Evolutionary conservation across 2,113 vertebrate species (phyloP), one percentile per base, ranked within the genome.

Genomic region (Zosterops borbonicus): DNA sequence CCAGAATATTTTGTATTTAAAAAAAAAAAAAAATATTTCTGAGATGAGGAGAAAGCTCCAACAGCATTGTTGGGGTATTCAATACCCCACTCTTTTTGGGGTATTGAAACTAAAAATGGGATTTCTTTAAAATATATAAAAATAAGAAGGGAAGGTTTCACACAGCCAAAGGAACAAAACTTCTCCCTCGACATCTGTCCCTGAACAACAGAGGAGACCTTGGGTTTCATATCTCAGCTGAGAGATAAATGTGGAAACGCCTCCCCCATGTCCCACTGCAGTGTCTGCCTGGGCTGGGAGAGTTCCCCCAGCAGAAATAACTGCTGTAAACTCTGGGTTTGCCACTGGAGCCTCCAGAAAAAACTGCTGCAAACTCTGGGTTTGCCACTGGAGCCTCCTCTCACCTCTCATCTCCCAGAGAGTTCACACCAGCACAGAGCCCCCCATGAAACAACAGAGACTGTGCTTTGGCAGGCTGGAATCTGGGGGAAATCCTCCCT

Each of bases 131-230:
- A 11, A 33, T 27, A 41, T 39, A 12, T 20, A 12, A 8, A 11
- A 42, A 46, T 4, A 60, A 25, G 3, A 9, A 75, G 42, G 46
- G 15, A 68, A 84, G 39, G 25, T 89, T 95, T 95, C 87, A 94
- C 79, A 67, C 42, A 47, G 81, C 73, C 77, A 82, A 68, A 91
- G 83, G 84, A 94, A 89, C 62, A 5, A 15, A 86, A 90, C 59
- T 83, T 93, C 82, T 91, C 79, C 71, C 90, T 60, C 56, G 71
- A 64, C 75, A 56, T 90, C 52, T 93, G 94, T 74, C 93, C 96
- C 92, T 96, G 96, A 96, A 77, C 46, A 88, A 67, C 24, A 81
- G 71, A 83, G 59, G 37, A 92, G 92, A 90, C 96, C 96, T 96
- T 96, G 94, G 79, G 53, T 21, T 73, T 84, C 47, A 1, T 91